Base-by-base conservation (phyloP, 2,113 vertebrate genomes). In the Phaethornis superciliosus region DNA sequence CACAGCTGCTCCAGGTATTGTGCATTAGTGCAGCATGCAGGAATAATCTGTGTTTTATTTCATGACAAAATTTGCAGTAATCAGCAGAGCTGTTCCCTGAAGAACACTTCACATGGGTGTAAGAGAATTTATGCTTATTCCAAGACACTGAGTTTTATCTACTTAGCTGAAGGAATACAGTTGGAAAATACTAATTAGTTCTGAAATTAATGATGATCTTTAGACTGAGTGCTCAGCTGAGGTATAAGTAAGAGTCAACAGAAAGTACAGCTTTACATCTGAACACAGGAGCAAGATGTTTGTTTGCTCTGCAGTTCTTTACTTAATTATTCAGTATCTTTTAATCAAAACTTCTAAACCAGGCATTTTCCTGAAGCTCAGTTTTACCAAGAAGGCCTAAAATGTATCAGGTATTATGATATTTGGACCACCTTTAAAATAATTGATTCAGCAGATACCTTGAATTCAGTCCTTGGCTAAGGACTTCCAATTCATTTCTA, bases 181-280 rank as follows among this genome's bases (percentile, higher is more conserved):
- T 78, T 83, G 78, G 15, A 87, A 89, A 81, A 54, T 91, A 20
- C 32, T 90, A 58, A 94, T 89, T 86, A 84, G 72, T 87, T 92
- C 81, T 89, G 23, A 92, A 91, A 92, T 56, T 7, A 86, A 30
- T 69, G 64, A 47, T 87, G 65, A 81, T 77, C 78, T 92, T 94
- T 86, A 89, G 30, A 62, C 54, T 84, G 65, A 75, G 47, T 67
- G 37, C 60, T 96, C 28, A 81, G 60, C 59, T 91, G 35, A 83
- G 47, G 63, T 84, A 1, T n/a, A 81, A 84, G 65, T 87, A 81
- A 81, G 81, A 94, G 33, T 74, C 37, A 70, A 55, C 32, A 77
- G 59, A 55, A 79, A 69, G 46, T 44, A 77, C n/a, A 74, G 9
- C 42, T 86, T 23, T 68, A 15, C 27, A 68, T 79, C 49, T 0